These are phyloP conservation scores for Brevipalpus yothersi DNA, from an alignment of 1,140 invertebrate genomes.

Conservation along the genomic window DNA sequence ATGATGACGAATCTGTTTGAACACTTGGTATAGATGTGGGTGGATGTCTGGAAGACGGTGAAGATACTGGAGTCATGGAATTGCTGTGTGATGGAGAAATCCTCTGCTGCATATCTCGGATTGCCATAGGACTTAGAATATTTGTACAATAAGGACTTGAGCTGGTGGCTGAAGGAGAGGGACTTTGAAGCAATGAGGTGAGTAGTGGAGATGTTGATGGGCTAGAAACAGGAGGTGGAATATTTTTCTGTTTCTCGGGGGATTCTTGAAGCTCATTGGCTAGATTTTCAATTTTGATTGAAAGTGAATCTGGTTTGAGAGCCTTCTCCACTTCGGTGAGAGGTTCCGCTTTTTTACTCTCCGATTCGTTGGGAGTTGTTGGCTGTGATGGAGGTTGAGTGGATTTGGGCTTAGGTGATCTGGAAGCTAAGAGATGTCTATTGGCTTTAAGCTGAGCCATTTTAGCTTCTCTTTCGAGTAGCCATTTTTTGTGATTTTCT, in stretches of 20 bases:
- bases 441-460: constrained; percentile 1
- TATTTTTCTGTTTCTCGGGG: constrained; percentile 3
- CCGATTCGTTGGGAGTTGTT: not conserved
- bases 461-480: constrained; percentile 37
- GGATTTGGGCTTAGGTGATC: not conserved
- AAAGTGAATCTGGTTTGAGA: not conserved
- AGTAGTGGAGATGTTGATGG: constrained; percentile 38
- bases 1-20: not conserved
- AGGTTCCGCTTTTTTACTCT: not conserved
- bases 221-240: constrained; percentile 5
- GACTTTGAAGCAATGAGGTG: constrained; percentile 53
- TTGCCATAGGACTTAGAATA: not conserved
- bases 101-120: not conserved
- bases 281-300: not conserved
- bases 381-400: not conserved
- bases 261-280: not conserved
- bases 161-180: constrained; percentile 12
- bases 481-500: constrained; percentile 33
- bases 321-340: not conserved
- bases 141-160: not conserved
- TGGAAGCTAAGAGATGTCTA: not conserved
- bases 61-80: not conserved
- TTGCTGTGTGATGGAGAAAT: not conserved
- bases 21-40: not conserved
- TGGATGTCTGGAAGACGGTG: not conserved